A percentile compares a stretch with the other conserved stretches of the same genome.
Conservation (phyloP, 2,113 vertebrate species). For the Holacanthus passer region DNA sequence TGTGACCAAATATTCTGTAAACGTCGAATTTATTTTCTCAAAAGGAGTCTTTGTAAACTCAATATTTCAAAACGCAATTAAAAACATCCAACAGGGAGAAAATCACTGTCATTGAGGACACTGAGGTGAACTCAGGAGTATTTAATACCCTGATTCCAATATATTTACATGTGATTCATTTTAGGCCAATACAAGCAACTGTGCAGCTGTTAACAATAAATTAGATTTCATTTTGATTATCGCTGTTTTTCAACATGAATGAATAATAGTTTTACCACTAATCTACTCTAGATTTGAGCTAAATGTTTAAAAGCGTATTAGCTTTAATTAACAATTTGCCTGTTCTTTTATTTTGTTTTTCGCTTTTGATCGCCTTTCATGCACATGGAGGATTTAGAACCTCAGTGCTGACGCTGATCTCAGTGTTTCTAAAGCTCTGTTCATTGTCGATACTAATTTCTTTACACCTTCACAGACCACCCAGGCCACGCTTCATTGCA, state of each 20-base stretch:
- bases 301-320: no score
- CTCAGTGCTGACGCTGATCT: not conserved
- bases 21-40: not conserved
- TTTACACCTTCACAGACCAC: not conserved
- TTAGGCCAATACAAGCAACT: not conserved
- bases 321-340: no score
- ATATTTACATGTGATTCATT: not conserved
- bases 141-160: no score
- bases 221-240: no score
- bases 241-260: no score
- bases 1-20: no score
- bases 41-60: not conserved
- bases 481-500: no score
- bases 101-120: no score
- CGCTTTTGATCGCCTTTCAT: not conserved
- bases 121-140: no score
- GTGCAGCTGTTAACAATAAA: not conserved
- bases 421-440: not conserved
- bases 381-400: not conserved
- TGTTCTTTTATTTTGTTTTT: no score
- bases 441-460: not conserved
- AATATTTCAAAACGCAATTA: not conserved
- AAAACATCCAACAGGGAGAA: not conserved
- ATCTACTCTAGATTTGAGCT: no score
- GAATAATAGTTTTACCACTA: no score